These are phyloP conservation scores for Phenacoccus solenopsis DNA, from an alignment of 1,140 invertebrate species.

Conservation along the genomic window DNA sequence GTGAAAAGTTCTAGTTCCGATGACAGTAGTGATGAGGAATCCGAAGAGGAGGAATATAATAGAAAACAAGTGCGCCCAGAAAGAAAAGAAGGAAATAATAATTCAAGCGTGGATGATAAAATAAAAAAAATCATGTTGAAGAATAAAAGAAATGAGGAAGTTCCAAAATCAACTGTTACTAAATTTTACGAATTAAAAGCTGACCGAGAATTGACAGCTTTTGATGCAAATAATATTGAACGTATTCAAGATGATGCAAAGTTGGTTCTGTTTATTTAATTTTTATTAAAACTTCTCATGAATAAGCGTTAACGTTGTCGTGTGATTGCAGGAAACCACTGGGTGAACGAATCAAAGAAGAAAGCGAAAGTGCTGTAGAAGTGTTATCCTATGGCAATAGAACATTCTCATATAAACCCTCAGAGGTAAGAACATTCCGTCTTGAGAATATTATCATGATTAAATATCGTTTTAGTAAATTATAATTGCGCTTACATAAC, in stretches of 20 bases:
- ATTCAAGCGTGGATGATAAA: constrained; percentile 33
- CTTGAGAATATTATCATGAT: not conserved
- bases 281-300: not conserved
- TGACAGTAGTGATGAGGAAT: constrained; percentile 34
- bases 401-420: constrained; percentile 26
- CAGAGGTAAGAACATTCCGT: constrained; percentile 23
- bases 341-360: constrained; percentile 24
- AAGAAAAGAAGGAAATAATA: constrained; percentile 31
- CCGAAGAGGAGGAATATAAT: constrained; percentile 64
- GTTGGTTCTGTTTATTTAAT: not conserved
- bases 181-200: constrained; percentile 51
- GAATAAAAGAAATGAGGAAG: constrained; percentile 27
- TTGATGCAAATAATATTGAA: not conserved
- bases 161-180: constrained; percentile 25
- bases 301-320: not conserved
- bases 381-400: constrained; percentile 25
- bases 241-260: constrained; percentile 22
- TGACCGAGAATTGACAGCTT: constrained; percentile 32
- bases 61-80: constrained; percentile 59
- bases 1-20: constrained; percentile 34
- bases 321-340: constrained; percentile 22
- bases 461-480: not conserved
- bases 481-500: no score
- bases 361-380: constrained; percentile 22
- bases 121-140: constrained; percentile 29